These are phyloP conservation scores for Microcebus tavaratra DNA, from an alignment of 2,113 vertebrate genomes.

Conservation along the genomic window DNA sequence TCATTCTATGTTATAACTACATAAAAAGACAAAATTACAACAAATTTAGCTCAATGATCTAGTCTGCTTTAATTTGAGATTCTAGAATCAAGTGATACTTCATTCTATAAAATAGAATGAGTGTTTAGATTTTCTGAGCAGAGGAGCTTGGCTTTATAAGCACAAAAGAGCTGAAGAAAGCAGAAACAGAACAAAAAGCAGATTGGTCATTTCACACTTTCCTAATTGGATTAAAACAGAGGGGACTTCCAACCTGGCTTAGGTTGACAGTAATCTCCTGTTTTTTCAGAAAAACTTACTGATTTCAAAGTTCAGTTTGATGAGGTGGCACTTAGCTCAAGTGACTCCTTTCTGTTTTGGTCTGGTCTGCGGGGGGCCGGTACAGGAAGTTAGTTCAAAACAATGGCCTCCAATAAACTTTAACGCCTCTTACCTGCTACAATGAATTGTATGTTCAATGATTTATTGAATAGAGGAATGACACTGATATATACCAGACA, in stretches of 20 bases:
- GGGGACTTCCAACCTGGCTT: neutral
- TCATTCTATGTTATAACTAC: neutral
- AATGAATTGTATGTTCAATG: neutral
- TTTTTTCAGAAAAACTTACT: neutral
- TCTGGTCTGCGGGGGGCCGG: neutral
- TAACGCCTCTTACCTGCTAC: neutral
- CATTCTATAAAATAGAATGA: neutral
- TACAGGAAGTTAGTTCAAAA: neutral
- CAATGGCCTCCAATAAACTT: neutral
- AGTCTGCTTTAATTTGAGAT: neutral
- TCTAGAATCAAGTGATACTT: neutral
- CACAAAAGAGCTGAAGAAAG: neutral
- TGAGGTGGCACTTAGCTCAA: no score
- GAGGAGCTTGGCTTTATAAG: neutral
- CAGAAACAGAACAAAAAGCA: neutral
- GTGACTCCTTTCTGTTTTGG: neutral
- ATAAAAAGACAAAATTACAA: neutral
- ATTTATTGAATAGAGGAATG: neutral
- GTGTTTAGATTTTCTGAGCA: neutral
- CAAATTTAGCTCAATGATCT: neutral
- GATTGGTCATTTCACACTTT: neutral
- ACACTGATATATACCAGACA: neutral
- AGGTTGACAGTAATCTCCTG: neutral
- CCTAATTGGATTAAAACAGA: neutral
- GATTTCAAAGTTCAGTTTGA: neutral